Evolutionary conservation across 1,140 invertebrate species (phyloP).

Genomic region (Dysdera silvatica): DNA sequence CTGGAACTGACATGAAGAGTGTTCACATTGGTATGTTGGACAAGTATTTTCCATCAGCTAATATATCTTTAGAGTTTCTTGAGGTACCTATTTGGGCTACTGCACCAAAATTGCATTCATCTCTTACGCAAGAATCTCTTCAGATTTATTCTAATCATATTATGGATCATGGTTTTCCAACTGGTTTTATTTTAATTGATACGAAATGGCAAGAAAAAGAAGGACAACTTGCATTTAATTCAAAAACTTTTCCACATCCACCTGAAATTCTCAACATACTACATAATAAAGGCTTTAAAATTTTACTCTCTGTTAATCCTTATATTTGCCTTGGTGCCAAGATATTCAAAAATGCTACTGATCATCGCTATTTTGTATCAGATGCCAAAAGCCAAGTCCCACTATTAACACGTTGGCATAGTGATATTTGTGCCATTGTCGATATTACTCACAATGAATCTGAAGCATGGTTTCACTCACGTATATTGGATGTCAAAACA

Average conservation of each 20-base stretch:
- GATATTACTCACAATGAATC: slow-evolving; percentile 75
- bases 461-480: slow-evolving; percentile 66
- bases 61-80: slow-evolving; percentile 26
- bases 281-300: slow-evolving; percentile 68
- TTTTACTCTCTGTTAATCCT: slow-evolving; percentile 72
- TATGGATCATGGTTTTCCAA: slow-evolving; percentile 40
- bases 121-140: slow-evolving; percentile 31
- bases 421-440: slow-evolving; percentile 53
- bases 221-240: slow-evolving; percentile 48
- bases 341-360: slow-evolving; percentile 25
- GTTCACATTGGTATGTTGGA: slow-evolving; percentile 59
- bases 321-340: slow-evolving; percentile 41
- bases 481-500: slow-evolving; percentile 50
- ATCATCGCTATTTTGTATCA: slow-evolving; percentile 24
- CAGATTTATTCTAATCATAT: slow-evolving; percentile 41
- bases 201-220: slow-evolving; percentile 49
- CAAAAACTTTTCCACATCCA: slow-evolving; percentile 58
- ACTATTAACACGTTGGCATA: slow-evolving; percentile 31
- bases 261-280: slow-evolving; percentile 68
- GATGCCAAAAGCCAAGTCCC: slow-evolving; percentile 29
- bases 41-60: slow-evolving; percentile 44
- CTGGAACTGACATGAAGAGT: slow-evolving; percentile 63
- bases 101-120: slow-evolving; percentile 24
- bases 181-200: slow-evolving; percentile 49
- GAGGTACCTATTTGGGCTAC: slow-evolving; percentile 34